Percentiles rank a stretch among this genome's conserved stretches.
Conservation (phyloP, 2,113 vertebrate species). For the Oriolus oriolus region DNA sequence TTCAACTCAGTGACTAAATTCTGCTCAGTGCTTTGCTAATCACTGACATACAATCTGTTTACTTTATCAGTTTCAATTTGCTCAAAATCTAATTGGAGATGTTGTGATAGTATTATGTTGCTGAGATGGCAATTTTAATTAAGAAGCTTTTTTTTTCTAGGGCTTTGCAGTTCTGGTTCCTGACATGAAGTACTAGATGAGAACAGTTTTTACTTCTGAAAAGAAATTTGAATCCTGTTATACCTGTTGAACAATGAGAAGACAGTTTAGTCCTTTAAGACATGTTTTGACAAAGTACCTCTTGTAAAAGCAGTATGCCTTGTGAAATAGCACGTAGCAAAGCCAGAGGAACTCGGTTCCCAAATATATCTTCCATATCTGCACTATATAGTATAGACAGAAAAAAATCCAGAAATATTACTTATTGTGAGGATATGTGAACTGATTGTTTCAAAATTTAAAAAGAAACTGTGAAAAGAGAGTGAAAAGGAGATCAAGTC, state of each 20-base stretch:
- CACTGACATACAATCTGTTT: neutral
- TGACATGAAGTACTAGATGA: neutral
- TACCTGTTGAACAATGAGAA: conserved; percentile 10
- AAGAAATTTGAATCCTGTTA: neutral
- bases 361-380: neutral
- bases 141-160: neutral
- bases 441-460: neutral
- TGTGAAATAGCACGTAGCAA: neutral
- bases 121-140: neutral
- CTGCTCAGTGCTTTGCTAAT: neutral
- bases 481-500: neutral
- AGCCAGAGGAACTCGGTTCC: neutral
- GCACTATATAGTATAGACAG: neutral
- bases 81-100: conserved; percentile 3
- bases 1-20: neutral
- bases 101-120: neutral
- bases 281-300: neutral
- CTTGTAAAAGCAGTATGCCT: neutral
- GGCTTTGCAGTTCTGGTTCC: neutral
- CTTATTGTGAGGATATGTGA: neutral
- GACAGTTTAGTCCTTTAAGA: neutral
- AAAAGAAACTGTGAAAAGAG: neutral
- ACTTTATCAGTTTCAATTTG: conserved; percentile 17
- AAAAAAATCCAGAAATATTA: neutral
- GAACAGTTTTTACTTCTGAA: neutral